phyloP scores from a whole-genome alignment of 2,797 vertebrate genomes.

The Ptychadena robeensis region DNA sequence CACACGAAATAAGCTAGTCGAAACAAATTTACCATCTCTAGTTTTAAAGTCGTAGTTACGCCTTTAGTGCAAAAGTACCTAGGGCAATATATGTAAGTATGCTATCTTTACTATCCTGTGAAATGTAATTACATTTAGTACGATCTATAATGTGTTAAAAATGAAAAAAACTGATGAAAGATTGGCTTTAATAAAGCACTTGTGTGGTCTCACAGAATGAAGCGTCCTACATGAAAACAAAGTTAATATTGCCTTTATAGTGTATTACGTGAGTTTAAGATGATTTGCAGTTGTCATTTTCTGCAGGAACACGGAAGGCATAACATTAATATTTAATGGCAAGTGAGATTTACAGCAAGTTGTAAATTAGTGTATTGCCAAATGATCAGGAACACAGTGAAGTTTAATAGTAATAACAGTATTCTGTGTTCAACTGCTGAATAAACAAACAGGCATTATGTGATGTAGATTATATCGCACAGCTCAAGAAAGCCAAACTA shows the following conservation, averaged over 20 bases:
- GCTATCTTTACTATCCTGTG: not conserved
- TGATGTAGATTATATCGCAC: conserved; percentile 1
- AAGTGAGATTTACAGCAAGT: conserved; percentile 54
- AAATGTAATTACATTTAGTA: not conserved
- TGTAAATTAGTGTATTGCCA: conserved; percentile 56
- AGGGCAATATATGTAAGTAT: not conserved
- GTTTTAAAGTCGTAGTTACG: too few relatives aligned
- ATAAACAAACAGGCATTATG: conserved; percentile 48
- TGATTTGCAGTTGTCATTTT: conserved; percentile 62
- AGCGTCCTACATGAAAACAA: conserved; percentile 20
- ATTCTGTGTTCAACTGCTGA: conserved; percentile 31
- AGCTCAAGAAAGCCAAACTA: conserved; percentile 3
- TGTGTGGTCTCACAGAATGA: conserved; percentile 26
- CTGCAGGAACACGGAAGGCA: conserved; percentile 50
- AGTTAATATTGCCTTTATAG: conserved; percentile 45
- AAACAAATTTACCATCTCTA: too few relatives aligned
- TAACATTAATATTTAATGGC: conserved; percentile 60
- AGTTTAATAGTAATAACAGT: conserved; percentile 55
- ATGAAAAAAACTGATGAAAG: conserved; percentile 25
- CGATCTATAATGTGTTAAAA: conserved; percentile 32
- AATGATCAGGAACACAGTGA: conserved; percentile 56
- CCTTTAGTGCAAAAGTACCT: too few relatives aligned
- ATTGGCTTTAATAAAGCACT: conserved; percentile 38
- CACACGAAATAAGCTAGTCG: too few relatives aligned
- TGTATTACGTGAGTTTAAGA: conserved; percentile 53